Evolutionary conservation across 2,888 invertebrate genomes (phyloP).

Genomic region (Crematogaster levior): DNA sequence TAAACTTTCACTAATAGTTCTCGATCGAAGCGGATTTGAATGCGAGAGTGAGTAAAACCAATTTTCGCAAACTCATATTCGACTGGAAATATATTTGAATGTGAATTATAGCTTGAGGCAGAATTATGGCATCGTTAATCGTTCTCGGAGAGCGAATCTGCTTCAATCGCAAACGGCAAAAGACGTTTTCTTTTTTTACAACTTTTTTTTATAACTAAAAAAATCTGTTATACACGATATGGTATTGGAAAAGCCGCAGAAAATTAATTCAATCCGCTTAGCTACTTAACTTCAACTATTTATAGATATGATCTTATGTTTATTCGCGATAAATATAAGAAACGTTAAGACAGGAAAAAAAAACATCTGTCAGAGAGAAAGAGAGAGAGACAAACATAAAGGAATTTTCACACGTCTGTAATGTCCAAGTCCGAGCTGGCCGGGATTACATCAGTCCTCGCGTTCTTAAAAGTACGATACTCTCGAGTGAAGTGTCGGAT

Average conservation of each 20-base stretch:
- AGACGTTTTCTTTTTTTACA: not conserved
- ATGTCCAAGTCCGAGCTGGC: not conserved
- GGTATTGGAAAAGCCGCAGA: not conserved
- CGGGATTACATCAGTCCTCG: not conserved
- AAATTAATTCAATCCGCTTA: not conserved
- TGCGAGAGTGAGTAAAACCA: constrained; percentile 4
- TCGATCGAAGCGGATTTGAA: not conserved
- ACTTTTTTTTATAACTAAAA: not conserved
- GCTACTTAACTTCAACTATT: not conserved
- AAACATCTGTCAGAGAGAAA: not conserved
- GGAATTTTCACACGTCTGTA: not conserved
- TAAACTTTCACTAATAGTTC: not conserved
- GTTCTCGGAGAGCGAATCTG: not conserved
- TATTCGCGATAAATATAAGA: not conserved
- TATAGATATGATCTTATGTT: not conserved
- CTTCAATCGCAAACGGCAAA: not conserved
- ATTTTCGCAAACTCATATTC: constrained; percentile 17
- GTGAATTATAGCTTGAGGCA: not conserved
- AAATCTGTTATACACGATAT: not conserved
- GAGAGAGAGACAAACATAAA: not conserved
- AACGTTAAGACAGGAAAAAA: too few relatives aligned
- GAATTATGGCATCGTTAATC: constrained; percentile 8
- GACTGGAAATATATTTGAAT: not conserved
- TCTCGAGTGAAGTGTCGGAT: constrained; percentile 22
- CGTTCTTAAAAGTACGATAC: not conserved